These are phyloP conservation scores for Onychorhynchus coronatus DNA, from an alignment of 2,113 vertebrate species.

Conservation along the genomic window DNA sequence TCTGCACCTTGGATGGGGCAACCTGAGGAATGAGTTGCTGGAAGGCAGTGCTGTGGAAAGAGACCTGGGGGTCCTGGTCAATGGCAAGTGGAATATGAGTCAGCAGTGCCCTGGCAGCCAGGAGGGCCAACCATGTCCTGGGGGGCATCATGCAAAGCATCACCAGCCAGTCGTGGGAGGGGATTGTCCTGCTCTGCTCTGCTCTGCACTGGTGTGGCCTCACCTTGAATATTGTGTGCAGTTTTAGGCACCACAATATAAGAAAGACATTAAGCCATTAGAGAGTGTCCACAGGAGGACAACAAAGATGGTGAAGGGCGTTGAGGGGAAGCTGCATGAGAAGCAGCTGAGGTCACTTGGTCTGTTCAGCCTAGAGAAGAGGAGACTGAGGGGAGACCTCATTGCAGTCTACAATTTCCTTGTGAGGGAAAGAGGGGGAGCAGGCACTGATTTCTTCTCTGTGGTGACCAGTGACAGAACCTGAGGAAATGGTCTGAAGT, in stretches of 20 bases:
- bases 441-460: not conserved
- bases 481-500: not conserved
- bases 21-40: not conserved
- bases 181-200: not conserved
- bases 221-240: not conserved
- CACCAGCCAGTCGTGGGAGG: not conserved
- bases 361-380: not conserved
- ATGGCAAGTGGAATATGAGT: not conserved
- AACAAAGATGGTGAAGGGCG: not conserved
- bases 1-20: not conserved
- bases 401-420: not conserved
- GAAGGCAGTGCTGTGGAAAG: not conserved
- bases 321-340: not conserved
- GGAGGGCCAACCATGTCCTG: not conserved
- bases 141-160: not conserved
- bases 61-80: not conserved
- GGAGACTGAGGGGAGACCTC: not conserved
- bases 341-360: not conserved
- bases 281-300: not conserved
- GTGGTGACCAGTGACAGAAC: not conserved
- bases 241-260: not conserved
- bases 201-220: not conserved
- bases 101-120: not conserved
- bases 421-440: not conserved
- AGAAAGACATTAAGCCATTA: not conserved